phyloP scores from a whole-genome alignment of 2,113 vertebrate genomes.

The Nicator chloris region DNA sequence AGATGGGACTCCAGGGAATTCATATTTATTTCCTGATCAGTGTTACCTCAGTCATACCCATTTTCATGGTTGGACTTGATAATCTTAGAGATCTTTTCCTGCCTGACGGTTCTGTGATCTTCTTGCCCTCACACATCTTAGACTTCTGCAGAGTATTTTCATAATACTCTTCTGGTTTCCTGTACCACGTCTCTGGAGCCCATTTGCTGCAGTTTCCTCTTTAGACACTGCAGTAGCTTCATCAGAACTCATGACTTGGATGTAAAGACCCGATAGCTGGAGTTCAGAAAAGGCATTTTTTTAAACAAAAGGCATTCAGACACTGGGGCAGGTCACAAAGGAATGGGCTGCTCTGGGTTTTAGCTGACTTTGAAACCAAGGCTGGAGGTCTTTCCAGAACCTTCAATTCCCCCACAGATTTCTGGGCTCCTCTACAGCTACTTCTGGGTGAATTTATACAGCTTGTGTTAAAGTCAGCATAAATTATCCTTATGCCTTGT shows the following conservation, averaged over 20 bases:
- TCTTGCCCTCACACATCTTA: not conserved
- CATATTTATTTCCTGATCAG: not conserved
- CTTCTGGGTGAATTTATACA: conserved; percentile 55
- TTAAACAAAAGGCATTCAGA: not conserved
- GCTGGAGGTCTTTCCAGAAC: conserved; percentile 19
- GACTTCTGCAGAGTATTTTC: not conserved
- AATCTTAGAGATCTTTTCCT: not conserved
- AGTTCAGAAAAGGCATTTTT: not conserved
- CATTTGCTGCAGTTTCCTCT: not conserved
- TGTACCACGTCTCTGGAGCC: not conserved
- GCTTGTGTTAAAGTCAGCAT: conserved; percentile 59
- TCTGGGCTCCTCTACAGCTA: conserved; percentile 31
- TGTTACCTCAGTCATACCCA: not conserved
- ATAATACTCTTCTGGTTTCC: not conserved
- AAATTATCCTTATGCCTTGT: conserved; percentile 62
- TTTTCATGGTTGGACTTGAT: accelerated
- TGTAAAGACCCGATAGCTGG: not conserved
- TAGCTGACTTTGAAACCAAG: not conserved
- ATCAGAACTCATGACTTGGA: not conserved
- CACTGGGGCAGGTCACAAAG: not conserved
- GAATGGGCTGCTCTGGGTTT: not conserved
- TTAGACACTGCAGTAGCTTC: not conserved
- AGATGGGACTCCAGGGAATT: not conserved
- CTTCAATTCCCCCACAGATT: conserved; percentile 8
- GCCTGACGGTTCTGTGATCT: not conserved